Conservation (phyloP, 2,888 invertebrate genomes). For the Lutraria lutraria region DNA sequence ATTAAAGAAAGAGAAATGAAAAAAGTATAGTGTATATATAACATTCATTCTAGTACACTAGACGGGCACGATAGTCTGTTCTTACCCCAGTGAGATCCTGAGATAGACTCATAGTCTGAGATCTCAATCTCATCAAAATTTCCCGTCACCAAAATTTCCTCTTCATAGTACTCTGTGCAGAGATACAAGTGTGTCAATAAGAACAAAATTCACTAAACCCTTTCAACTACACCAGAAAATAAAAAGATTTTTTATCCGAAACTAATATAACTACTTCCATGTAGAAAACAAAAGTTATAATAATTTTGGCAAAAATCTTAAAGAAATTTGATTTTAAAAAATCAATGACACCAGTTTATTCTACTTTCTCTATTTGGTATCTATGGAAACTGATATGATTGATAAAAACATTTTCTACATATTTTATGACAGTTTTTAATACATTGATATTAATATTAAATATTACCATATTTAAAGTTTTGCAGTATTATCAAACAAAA, state of each 20-base stretch:
- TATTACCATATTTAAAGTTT: too few species aligned
- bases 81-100: conserved; percentile 70
- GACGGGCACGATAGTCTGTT: conserved; percentile 40
- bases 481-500: too few species aligned
- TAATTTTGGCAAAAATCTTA: too few species aligned
- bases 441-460: too few species aligned
- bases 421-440: too few species aligned
- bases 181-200: conserved; percentile 34
- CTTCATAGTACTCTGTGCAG: conserved; percentile 53
- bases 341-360: too few species aligned
- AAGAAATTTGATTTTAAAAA: too few species aligned
- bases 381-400: too few species aligned
- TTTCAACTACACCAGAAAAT: background rate
- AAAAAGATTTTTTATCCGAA: background rate
- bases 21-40: conserved; percentile 27
- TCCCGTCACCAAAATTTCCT: conserved; percentile 69
- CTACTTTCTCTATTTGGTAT: too few species aligned
- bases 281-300: too few species aligned
- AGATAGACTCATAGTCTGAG: conserved; percentile 63
- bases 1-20: conserved; percentile 17
- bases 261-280: too few species aligned
- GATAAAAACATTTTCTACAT: too few species aligned
- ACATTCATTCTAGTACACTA: conserved; percentile 26
- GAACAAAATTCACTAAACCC: conserved; percentile 12
- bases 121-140: conserved; percentile 68